Percentiles rank a stretch among this genome's conserved stretches.
Conservation (phyloP, 2,888 invertebrate genomes). For the Bembecia ichneumoniformis region DNA sequence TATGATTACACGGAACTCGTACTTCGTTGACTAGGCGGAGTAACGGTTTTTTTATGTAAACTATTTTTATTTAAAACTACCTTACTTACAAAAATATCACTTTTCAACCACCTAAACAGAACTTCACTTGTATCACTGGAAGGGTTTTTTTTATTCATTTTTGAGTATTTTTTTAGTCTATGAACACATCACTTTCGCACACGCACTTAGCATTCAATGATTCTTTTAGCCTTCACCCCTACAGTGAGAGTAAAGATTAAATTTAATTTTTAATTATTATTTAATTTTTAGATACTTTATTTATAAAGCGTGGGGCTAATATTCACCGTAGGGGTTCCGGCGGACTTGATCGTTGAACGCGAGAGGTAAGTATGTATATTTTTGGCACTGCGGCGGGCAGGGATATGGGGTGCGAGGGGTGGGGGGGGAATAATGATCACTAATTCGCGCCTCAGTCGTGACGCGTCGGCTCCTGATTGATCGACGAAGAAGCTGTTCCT, state of each 20-base stretch:
- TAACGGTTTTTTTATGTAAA: constrained; percentile 25
- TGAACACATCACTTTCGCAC: constrained; percentile 52
- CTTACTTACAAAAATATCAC: constrained; percentile 52
- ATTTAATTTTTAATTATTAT: background rate
- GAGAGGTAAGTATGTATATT: background rate
- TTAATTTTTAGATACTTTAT: background rate
- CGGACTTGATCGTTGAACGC: background rate
- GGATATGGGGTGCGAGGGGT: background rate
- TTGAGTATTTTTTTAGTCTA: constrained; percentile 49
- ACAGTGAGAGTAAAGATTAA: background rate
- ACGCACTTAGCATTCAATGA: constrained; percentile 1
- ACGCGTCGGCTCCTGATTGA: constrained; percentile 19
- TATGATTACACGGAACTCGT: constrained; percentile 23
- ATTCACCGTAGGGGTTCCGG: background rate
- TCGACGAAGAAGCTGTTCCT: constrained; percentile 15
- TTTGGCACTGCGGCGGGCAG: constrained; percentile 1
- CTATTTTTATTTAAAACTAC: constrained; percentile 6
- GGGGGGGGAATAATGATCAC: background rate
- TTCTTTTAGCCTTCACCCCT: too few relatives aligned
- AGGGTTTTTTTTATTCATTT: constrained; percentile 30
- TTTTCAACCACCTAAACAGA: constrained; percentile 39
- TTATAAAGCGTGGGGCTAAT: background rate
- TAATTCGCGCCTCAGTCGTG: constrained; percentile 20
- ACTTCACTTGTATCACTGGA: constrained; percentile 47
- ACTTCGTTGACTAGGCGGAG: constrained; percentile 65